Conservation (phyloP, 2,888 invertebrate genomes). For the Tetragnatha montana region DNA sequence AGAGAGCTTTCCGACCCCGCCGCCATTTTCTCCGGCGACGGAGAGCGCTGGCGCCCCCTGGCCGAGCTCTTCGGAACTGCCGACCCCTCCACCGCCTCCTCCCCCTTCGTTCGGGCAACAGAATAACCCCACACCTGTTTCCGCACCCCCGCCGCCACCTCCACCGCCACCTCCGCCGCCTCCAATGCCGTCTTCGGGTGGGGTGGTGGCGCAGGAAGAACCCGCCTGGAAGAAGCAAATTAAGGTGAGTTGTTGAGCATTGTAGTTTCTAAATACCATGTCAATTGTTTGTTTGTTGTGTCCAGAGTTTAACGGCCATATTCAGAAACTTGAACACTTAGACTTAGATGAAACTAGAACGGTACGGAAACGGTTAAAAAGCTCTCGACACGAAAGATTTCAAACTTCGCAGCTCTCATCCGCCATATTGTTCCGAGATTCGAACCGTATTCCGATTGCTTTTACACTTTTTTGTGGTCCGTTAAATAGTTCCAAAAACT, state of each 20-base stretch:
- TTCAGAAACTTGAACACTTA: too few species aligned
- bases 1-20: slow-evolving; percentile 59
- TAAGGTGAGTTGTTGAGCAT: slow-evolving; percentile 25
- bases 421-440: too few species aligned
- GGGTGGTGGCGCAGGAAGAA: slow-evolving; percentile 34
- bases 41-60: slow-evolving; percentile 50
- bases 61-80: slow-evolving; percentile 51
- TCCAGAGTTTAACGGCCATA: too few species aligned
- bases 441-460: too few species aligned
- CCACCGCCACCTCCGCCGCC: slow-evolving; percentile 79
- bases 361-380: too few species aligned
- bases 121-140: slow-evolving; percentile 13
- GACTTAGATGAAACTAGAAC: too few species aligned
- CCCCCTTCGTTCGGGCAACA: neutral
- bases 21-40: slow-evolving; percentile 52
- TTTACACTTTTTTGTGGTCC: too few species aligned
- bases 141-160: slow-evolving; percentile 79
- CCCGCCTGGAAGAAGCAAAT: slow-evolving; percentile 71
- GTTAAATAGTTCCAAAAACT: too few species aligned
- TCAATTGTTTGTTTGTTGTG: too few species aligned
- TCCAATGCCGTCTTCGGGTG: slow-evolving; percentile 76
- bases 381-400: too few species aligned
- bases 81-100: slow-evolving; percentile 50
- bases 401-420: too few species aligned
- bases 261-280: too few species aligned